These are phyloP conservation scores for Augochlora pura DNA, from an alignment of 1,140 invertebrate genomes.

Conservation along the genomic window DNA sequence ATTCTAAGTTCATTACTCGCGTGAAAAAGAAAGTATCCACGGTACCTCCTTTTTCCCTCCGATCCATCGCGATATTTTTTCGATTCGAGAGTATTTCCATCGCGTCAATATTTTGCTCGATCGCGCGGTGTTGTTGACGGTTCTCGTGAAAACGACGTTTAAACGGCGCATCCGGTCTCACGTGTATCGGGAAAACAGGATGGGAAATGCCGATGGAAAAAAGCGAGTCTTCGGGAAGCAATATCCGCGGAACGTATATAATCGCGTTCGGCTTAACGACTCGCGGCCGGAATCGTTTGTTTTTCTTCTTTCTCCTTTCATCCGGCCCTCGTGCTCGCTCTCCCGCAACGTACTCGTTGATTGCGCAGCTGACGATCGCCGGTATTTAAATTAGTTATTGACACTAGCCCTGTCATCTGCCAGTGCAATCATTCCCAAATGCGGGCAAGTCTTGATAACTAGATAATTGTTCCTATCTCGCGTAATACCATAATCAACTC, in stretches of 20 bases:
- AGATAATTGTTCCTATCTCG: conserved; percentile 53
- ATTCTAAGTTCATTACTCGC: no score
- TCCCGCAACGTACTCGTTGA: not conserved
- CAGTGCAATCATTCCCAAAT: conserved; percentile 35
- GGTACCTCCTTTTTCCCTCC: not conserved
- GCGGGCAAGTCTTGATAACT: conserved; percentile 48
- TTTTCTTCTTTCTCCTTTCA: not conserved
- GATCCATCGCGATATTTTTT: not conserved
- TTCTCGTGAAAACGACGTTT: conserved; percentile 22
- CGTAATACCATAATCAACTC: conserved; percentile 33
- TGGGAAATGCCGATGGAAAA: not conserved
- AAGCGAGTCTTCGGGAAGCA: not conserved
- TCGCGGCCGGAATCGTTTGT: not conserved
- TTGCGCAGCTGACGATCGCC: no score
- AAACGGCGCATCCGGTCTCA: conserved; percentile 21
- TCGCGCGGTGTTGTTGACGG: conserved; percentile 23
- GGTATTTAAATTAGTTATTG: conserved; percentile 57
- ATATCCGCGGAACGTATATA: conserved; percentile 41
- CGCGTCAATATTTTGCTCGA: conserved; percentile 24
- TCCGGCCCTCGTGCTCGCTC: not conserved
- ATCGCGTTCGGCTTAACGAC: conserved; percentile 41
- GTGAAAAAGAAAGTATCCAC: no score
- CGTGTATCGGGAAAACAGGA: not conserved
- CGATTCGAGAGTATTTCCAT: not conserved
- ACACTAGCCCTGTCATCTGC: conserved; percentile 14